These are phyloP conservation scores for Pantherophis vulpinus DNA, from an alignment of 2,797 vertebrate species.

Conservation along the genomic window DNA sequence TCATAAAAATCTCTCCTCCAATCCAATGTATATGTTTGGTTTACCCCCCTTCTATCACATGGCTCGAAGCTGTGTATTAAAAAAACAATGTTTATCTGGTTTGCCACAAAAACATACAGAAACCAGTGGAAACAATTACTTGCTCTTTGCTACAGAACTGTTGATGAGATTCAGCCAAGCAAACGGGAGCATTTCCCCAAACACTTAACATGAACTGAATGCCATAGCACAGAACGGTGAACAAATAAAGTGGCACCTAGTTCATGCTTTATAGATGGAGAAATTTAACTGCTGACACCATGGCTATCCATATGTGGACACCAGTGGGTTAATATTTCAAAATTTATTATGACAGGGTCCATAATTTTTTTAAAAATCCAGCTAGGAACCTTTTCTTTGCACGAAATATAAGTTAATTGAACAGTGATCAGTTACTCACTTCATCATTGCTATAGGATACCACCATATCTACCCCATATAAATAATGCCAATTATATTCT, in stretches of 20 bases:
- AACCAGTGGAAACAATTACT: neutral
- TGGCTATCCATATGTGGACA: neutral
- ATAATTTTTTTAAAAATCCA: neutral
- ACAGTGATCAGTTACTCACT: neutral
- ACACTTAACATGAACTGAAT: neutral
- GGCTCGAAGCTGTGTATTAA: neutral
- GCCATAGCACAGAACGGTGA: neutral
- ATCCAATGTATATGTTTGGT: constrained; percentile 14
- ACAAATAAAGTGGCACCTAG: neutral
- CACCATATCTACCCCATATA: neutral
- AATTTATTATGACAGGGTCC: neutral
- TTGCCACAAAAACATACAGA: constrained; percentile 1
- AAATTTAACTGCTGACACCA: neutral
- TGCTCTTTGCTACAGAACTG: constrained; percentile 40
- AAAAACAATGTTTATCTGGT: neutral
- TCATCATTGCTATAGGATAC: neutral
- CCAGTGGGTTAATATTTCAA: constrained; percentile 44
- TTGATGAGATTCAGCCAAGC: constrained; percentile 13
- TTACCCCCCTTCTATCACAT: neutral
- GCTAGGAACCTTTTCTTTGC: neutral
- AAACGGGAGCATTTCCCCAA: neutral
- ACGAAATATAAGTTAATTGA: neutral
- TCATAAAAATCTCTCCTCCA: neutral
- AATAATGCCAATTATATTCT: neutral
- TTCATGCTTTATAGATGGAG: neutral